Percentiles rank a stretch among this genome's conserved stretches.
These are phyloP conservation scores for Smittia aterrima DNA, from an alignment of 2,888 invertebrate genomes.

Conservation along the genomic window DNA sequence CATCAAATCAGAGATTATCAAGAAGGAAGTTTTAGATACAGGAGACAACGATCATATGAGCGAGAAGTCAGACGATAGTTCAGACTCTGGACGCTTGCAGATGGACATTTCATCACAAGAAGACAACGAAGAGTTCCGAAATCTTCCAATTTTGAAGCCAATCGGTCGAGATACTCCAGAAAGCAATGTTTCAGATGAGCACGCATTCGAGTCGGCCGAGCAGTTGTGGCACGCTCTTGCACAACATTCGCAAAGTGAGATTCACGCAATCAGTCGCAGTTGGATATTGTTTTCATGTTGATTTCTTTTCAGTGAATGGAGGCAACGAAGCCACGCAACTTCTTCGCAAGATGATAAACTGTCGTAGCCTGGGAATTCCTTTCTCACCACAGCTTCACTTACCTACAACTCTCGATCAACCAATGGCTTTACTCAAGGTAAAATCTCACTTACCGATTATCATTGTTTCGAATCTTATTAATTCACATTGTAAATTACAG, in stretches of 20 bases:
- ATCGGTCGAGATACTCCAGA: conserved; percentile 48
- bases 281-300: background rate
- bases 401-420: conserved; percentile 50
- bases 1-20: conserved; percentile 42
- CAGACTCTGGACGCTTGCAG: conserved; percentile 72
- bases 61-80: conserved; percentile 56
- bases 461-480: background rate
- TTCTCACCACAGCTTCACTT: conserved; percentile 57
- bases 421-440: conserved; percentile 53
- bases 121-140: conserved; percentile 44
- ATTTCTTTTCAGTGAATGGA: conserved; percentile 53
- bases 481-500: conserved; percentile 42
- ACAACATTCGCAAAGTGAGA: conserved; percentile 51
- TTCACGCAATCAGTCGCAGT: background rate
- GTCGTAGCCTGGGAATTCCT: conserved; percentile 70
- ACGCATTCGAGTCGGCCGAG: conserved; percentile 48
- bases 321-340: conserved; percentile 74
- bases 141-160: conserved; percentile 35
- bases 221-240: conserved; percentile 55
- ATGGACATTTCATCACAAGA: conserved; percentile 62
- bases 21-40: conserved; percentile 34
- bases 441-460: background rate
- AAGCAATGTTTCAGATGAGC: conserved; percentile 52
- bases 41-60: conserved; percentile 43
- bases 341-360: conserved; percentile 72